Evolutionary conservation across 2,888 invertebrate genomes (phyloP).

Genomic region (Eledone cirrhosa): DNA sequence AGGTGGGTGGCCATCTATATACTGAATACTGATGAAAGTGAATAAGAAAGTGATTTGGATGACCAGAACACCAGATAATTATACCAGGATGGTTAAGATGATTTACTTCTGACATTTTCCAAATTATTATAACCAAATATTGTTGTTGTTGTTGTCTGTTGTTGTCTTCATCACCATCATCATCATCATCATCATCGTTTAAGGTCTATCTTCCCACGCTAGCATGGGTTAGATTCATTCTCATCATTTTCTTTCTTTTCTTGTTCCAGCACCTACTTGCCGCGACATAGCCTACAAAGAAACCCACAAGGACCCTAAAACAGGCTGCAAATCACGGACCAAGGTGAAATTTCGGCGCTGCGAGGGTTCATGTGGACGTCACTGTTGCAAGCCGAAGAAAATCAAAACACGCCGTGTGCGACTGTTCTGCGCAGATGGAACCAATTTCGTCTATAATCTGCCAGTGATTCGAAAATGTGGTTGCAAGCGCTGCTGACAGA

Average conservation of each 20-base stretch:
- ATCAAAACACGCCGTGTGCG: constrained; percentile 94
- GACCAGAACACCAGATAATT: no score
- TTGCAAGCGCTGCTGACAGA: constrained; percentile 71
- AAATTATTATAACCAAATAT: no score
- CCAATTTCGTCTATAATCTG: constrained; percentile 92
- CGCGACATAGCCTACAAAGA: constrained; percentile 90
- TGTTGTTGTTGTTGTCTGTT: no score
- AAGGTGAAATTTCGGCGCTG: constrained; percentile 91
- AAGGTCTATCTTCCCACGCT: neutral
- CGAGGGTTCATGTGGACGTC: constrained; percentile 75
- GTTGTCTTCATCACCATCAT: no score
- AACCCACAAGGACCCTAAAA: constrained; percentile 82
- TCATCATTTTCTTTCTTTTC: constrained; percentile 29
- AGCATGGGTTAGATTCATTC: neutral
- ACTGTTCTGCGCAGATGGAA: constrained; percentile 87
- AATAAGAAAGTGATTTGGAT: no score
- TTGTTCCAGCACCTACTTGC: constrained; percentile 77
- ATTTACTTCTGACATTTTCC: no score
- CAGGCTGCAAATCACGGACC: constrained; percentile 88
- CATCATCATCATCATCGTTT: no score
- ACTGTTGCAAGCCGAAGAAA: constrained; percentile 89
- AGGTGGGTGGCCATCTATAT: no score
- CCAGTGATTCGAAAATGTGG: constrained; percentile 97
- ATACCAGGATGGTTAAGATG: no score
- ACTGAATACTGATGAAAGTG: no score